phyloP scores from a whole-genome alignment of 2,113 vertebrate genomes.

The Planiliza haematocheilus region DNA sequence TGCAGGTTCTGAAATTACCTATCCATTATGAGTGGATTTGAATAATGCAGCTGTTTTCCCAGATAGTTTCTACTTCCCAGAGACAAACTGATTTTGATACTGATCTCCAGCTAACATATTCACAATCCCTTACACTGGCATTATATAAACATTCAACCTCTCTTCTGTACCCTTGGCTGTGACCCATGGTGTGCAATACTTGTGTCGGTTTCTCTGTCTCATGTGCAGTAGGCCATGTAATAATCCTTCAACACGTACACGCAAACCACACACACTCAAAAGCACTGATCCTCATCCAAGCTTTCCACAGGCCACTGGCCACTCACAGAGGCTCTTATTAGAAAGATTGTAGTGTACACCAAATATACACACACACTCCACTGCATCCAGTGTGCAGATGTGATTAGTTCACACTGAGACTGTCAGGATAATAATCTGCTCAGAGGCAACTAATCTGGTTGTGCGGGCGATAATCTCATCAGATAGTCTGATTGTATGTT shows the following conservation, averaged over 20 bases:
- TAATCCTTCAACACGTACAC: constrained; percentile 62
- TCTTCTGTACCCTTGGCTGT: constrained; percentile 51
- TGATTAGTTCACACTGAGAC: constrained; percentile 49
- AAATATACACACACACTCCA: constrained; percentile 10
- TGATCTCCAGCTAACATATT: constrained; percentile 1
- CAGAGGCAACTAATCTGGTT: constrained; percentile 68
- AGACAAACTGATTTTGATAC: constrained; percentile 8
- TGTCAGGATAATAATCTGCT: constrained; percentile 61
- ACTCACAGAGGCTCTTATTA: constrained; percentile 59
- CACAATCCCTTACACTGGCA: constrained; percentile 9
- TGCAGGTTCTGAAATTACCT: constrained; percentile 15
- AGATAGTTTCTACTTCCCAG: background rate
- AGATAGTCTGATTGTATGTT: constrained; percentile 71
- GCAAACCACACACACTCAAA: constrained; percentile 41
- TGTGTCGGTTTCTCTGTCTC: constrained; percentile 59
- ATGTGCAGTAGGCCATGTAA: constrained; percentile 76
- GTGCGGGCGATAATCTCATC: constrained; percentile 74
- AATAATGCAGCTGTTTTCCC: constrained; percentile 1
- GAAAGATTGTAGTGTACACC: constrained; percentile 41
- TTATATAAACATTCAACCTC: constrained; percentile 39
- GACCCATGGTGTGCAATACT: constrained; percentile 59
- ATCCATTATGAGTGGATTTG: constrained; percentile 15
- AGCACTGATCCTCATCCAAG: constrained; percentile 52
- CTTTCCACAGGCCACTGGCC: constrained; percentile 54
- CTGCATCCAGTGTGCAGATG: constrained; percentile 13